Evolutionary conservation across 2,888 invertebrate genomes (phyloP).

Genomic region (Timandra comae): DNA sequence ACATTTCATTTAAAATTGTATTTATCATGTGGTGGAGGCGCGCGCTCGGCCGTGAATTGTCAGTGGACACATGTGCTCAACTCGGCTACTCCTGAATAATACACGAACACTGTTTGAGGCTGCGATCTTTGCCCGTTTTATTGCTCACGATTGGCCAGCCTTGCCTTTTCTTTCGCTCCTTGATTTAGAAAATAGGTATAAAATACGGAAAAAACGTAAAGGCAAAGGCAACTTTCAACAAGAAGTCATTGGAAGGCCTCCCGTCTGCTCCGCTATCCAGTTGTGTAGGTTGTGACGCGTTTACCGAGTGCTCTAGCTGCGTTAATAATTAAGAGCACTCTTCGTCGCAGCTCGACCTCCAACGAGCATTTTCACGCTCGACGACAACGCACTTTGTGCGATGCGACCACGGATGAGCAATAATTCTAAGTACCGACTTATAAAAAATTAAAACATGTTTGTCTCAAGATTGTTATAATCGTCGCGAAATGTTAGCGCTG

Average conservation of each 20-base stretch:
- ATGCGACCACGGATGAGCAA: conserved; percentile 11
- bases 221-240: conserved; percentile 23
- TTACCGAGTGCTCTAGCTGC: conserved; percentile 42
- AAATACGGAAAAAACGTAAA: conserved; percentile 21
- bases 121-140: conserved; percentile 55
- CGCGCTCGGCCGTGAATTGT: conserved; percentile 39
- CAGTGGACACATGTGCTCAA: conserved; percentile 56
- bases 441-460: conserved; percentile 6
- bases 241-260: conserved; percentile 15
- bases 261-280: conserved; percentile 26
- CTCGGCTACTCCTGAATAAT: conserved; percentile 56
- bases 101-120: conserved; percentile 49
- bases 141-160: conserved; percentile 55
- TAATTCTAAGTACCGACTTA: conserved; percentile 11
- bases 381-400: conserved; percentile 16
- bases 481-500: background rate
- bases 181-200: conserved; percentile 33
- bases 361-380: conserved; percentile 8
- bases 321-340: conserved; percentile 69
- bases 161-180: conserved; percentile 23
- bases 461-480: background rate
- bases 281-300: conserved; percentile 34
- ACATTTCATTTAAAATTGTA: conserved; percentile 24
- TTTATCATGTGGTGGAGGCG: conserved; percentile 18
- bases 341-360: conserved; percentile 32